These are phyloP conservation scores for Darwinula stevensoni DNA, from an alignment of 2,888 invertebrate species.

Conservation along the genomic window DNA sequence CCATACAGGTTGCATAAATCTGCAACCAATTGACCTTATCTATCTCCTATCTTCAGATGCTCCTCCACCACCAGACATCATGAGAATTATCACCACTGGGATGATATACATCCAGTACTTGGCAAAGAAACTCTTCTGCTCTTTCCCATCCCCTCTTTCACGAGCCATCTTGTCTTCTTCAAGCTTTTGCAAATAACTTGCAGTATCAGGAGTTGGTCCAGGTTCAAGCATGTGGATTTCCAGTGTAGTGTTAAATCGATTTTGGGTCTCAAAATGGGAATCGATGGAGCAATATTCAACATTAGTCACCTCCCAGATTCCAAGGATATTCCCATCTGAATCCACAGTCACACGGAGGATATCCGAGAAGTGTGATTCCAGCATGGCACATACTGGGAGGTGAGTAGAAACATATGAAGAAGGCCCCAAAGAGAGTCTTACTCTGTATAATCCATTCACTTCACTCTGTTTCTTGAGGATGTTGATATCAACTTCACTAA, in stretches of 20 bases:
- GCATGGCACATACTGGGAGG: constrained; percentile 27
- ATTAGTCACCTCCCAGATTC: constrained; percentile 12
- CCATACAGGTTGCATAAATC: no score
- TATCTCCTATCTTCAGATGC: no score
- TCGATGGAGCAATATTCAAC: not conserved
- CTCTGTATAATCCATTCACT: not conserved
- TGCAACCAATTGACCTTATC: no score
- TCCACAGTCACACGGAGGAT: constrained; percentile 47
- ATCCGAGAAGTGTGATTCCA: constrained; percentile 45
- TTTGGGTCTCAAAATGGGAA: not conserved
- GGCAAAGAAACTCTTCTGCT: constrained; percentile 78
- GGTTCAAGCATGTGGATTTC: constrained; percentile 45
- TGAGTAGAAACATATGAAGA: no score
- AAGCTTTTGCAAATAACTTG: constrained; percentile 68
- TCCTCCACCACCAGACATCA: no score
- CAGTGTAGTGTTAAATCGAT: constrained; percentile 41
- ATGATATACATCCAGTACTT: constrained; percentile 99
- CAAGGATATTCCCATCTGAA: constrained; percentile 40
- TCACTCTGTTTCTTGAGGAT: not conserved
- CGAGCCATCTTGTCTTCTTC: constrained; percentile 67
- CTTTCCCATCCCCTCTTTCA: constrained; percentile 58
- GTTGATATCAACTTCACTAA: not conserved
- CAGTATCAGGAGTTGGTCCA: constrained; percentile 81
- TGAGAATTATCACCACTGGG: constrained; percentile 62
- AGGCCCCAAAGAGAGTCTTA: no score